Evolutionary conservation across 1,140 invertebrate genomes (phyloP).

Genomic region (Dysdera silvatica): DNA sequence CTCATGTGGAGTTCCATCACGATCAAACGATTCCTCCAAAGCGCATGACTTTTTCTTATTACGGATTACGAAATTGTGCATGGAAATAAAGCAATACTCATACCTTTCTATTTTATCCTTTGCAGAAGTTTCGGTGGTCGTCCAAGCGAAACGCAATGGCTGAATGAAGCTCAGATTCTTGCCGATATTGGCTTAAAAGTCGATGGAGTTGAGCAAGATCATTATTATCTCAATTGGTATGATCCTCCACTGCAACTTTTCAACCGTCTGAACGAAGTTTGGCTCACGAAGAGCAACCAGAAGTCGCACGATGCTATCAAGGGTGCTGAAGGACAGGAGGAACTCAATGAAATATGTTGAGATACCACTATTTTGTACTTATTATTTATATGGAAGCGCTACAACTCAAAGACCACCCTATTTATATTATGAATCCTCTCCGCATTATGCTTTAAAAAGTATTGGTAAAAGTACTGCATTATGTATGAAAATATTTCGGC

Average conservation of each 20-base stretch:
- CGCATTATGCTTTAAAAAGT: too few relatives aligned
- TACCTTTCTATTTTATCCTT: neutral
- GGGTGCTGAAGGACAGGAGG: conserved; percentile 4
- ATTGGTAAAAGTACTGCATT: too few relatives aligned
- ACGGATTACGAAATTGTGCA: too few relatives aligned
- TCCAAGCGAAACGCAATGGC: conserved; percentile 22
- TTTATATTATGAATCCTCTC: too few relatives aligned
- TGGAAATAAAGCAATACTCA: too few relatives aligned
- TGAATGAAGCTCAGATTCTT: conserved; percentile 13
- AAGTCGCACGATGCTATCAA: neutral
- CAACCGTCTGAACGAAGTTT: conserved; percentile 29
- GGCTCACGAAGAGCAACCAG: conserved; percentile 9
- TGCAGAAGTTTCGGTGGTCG: conserved; percentile 23
- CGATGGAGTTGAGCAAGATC: neutral
- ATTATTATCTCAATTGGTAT: conserved; percentile 27
- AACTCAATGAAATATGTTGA: conserved; percentile 24
- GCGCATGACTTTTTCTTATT: too few relatives aligned
- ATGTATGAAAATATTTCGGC: too few relatives aligned
- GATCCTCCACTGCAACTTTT: conserved; percentile 28
- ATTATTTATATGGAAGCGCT: too few relatives aligned
- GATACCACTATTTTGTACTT: too few relatives aligned
- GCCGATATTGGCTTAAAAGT: conserved; percentile 14
- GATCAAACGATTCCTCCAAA: too few relatives aligned
- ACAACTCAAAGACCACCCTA: too few relatives aligned
- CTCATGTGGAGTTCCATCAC: too few relatives aligned